Base-by-base conservation (phyloP, 1,140 invertebrate genomes). In the Drosophila tsacasi region DNA sequence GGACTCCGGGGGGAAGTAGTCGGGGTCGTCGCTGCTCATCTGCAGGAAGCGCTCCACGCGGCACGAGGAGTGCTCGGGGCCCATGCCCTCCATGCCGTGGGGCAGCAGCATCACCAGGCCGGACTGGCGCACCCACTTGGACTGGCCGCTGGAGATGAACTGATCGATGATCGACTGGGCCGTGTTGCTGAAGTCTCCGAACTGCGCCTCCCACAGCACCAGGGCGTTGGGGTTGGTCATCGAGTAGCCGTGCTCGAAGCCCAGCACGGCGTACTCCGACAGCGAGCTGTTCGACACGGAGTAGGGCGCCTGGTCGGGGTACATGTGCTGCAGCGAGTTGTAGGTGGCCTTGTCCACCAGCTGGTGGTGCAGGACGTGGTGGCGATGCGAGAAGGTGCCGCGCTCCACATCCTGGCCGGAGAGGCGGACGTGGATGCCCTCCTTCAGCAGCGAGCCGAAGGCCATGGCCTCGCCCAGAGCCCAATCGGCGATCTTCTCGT, bases 121-220 rank as follows among this genome's bases (percentile, higher is more conserved):
- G 78, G 97, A 98, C 94, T 99, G 99, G 59, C 98, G 95, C 40
- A 99, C 97, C 99, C 98, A 99, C 94, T 99, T 99, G 40, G 97
- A 96, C 94, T 99, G 98, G 13, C 98, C 98, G 91, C 97, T 98
- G 63, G 96, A 96, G 72, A 99, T 97, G 93, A 99, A 99, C 94
- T 99, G 98, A 95, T 99, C 99, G 92, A 99, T 99, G 92, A 99
- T 99, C 94, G 98, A 99, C 93, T 99, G 99, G 42, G 99, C 99
- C 12, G 98, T 99, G 93, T 99, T 99, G 93, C 96, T 96, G 93
- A 99, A 99, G 93, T 99, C 99, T 9, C 99, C 99, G 93, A 99
- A 99, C 93, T 99, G 97, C 5, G 98, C 99, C 94, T 99, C 99
- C 99, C 99, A 99, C 72, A 97, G 96, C 0, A 99, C 98, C 52